phyloP scores from a whole-genome alignment of 2,113 vertebrate genomes.

The Lucifuga dentata region DNA sequence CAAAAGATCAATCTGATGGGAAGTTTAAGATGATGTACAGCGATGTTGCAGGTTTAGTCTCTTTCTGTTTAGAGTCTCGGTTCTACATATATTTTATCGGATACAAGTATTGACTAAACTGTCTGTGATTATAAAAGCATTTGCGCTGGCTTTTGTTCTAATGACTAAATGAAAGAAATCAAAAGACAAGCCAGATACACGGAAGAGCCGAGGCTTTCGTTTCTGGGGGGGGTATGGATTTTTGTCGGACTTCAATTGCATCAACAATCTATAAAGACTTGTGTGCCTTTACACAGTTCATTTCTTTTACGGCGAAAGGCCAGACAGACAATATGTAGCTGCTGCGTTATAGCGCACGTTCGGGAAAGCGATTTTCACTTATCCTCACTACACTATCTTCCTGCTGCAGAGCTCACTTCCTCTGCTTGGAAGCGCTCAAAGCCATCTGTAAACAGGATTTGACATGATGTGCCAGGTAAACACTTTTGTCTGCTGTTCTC shows the following conservation, averaged over 20 bases:
- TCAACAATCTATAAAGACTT: conserved; percentile 50
- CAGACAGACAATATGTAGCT: conserved; percentile 23
- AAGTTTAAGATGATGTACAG: background rate
- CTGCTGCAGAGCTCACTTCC: conserved; percentile 22
- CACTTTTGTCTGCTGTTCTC: conserved; percentile 40
- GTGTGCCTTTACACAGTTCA: conserved; percentile 47
- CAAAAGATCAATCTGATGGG: background rate
- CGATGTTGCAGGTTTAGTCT: background rate
- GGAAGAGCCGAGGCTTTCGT: conserved; percentile 30
- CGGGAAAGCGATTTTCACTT: conserved; percentile 11
- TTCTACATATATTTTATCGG: conserved; percentile 11
- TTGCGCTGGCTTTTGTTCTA: conserved; percentile 14
- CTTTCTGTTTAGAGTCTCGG: background rate
- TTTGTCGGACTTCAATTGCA: conserved; percentile 32
- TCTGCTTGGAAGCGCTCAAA: conserved; percentile 16
- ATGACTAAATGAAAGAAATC: conserved; percentile 33
- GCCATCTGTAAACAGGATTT: conserved; percentile 28
- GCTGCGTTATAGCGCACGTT: conserved; percentile 4
- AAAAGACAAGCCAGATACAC: conserved; percentile 18
- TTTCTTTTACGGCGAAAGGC: conserved; percentile 50
- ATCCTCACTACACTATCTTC: conserved; percentile 12
- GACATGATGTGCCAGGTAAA: conserved; percentile 50
- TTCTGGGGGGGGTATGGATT: conserved; percentile 46
- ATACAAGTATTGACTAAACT: conserved; percentile 21
- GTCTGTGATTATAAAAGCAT: conserved; percentile 1